These are phyloP conservation scores for Drosophila repletoides DNA, from an alignment of 1,140 invertebrate genomes.

Conservation along the genomic window DNA sequence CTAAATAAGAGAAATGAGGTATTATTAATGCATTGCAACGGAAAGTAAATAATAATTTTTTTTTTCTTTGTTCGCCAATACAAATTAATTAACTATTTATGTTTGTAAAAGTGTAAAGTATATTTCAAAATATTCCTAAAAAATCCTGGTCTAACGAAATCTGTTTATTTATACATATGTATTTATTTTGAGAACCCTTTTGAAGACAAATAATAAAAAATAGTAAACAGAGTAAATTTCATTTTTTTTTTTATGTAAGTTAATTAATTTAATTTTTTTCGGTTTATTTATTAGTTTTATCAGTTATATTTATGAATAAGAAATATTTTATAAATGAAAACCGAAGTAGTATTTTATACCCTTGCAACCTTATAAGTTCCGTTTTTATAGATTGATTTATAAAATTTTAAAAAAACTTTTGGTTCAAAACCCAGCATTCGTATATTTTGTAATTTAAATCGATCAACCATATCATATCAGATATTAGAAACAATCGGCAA, in stretches of 20 bases:
- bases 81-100: no score
- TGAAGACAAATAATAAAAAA: not conserved
- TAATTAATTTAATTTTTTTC: not conserved
- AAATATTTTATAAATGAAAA: no score
- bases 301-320: not conserved
- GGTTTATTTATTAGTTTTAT: not conserved
- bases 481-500: no score
- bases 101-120: not conserved
- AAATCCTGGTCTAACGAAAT: not conserved
- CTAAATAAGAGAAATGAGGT: conserved; percentile 29
- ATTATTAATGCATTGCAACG: not conserved
- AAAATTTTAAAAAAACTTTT: no score
- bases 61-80: not conserved
- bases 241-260: not conserved
- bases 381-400: no score
- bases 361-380: no score
- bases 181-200: no score
- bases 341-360: no score
- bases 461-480: no score
- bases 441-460: no score
- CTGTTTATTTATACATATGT: no score
- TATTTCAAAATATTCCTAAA: not conserved
- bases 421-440: no score
- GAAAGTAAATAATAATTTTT: not conserved
- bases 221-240: not conserved